Conservation (phyloP, 2,888 invertebrate species). For the Blastobasis lacticolella region DNA sequence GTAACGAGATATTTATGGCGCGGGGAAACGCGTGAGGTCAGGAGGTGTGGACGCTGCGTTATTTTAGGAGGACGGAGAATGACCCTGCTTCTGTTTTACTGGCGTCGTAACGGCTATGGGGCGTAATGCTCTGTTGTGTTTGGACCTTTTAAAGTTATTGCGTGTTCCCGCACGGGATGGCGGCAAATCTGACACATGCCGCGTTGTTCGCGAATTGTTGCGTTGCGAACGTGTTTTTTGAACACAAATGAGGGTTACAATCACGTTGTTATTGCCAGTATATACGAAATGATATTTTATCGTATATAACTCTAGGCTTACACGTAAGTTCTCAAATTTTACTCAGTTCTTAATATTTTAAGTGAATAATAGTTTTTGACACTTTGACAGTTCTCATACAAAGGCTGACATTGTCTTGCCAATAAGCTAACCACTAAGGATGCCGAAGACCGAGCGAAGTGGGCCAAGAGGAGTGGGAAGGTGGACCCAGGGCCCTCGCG, state of each 20-base stretch:
- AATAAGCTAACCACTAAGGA: too few species aligned
- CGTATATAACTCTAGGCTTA: too few species aligned
- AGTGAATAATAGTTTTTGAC: too few species aligned
- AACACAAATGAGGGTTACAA: neutral
- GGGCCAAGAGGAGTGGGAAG: too few species aligned
- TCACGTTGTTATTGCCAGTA: neutral
- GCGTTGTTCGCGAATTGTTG: neutral
- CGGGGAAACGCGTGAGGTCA: constrained; percentile 38
- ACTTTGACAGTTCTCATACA: too few species aligned
- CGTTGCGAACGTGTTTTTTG: neutral
- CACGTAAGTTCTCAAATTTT: too few species aligned
- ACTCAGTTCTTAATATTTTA: too few species aligned
- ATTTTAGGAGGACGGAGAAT: constrained; percentile 24
- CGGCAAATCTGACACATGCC: neutral
- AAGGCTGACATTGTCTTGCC: too few species aligned
- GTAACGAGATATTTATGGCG: constrained; percentile 59
- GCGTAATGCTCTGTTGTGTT: constrained; percentile 18
- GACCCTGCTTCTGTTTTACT: constrained; percentile 28
- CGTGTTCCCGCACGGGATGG: neutral
- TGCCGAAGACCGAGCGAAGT: too few species aligned
- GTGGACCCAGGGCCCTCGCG: too few species aligned
- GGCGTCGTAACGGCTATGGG: constrained; percentile 26
- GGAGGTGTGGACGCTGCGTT: constrained; percentile 32
- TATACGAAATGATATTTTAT: too few species aligned
- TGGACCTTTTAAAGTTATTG: neutral